Percentiles rank a stretch among this genome's conserved stretches.
phyloP scores from a whole-genome alignment of 2,113 vertebrate species.

The Pungitius pungitius region DNA sequence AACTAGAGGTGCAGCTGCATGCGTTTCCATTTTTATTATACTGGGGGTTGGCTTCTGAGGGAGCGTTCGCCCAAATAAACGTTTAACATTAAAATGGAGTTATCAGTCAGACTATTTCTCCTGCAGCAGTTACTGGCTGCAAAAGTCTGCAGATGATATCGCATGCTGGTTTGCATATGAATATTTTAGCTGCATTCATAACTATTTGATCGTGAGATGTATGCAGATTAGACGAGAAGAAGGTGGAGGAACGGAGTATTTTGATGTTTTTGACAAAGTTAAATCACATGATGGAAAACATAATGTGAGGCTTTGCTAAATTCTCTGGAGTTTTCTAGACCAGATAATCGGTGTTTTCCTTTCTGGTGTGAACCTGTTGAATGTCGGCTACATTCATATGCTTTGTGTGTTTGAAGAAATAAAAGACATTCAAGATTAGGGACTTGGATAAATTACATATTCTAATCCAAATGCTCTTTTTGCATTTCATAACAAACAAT shows the following conservation, averaged over 20 bases:
- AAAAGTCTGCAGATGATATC: conserved; percentile 21
- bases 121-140: conserved; percentile 7
- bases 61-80: conserved; percentile 12
- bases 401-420: background rate
- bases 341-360: background rate
- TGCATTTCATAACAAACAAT: background rate
- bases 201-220: conserved; percentile 1
- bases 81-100: conserved; percentile 24
- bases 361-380: background rate
- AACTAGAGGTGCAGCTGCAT: conserved; percentile 33
- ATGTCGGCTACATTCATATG: background rate
- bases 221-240: background rate
- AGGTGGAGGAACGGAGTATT: background rate
- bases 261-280: background rate
- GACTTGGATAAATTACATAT: background rate
- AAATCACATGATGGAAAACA: too few species aligned
- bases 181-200: conserved; percentile 16
- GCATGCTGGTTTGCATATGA: conserved; percentile 13
- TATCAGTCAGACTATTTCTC: conserved; percentile 12
- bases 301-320: too few species aligned
- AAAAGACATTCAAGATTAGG: background rate
- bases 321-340: too few species aligned
- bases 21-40: conserved; percentile 7
- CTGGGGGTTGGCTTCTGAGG: conserved; percentile 5
- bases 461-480: background rate